These are phyloP conservation scores for Nemotelus pantherinus DNA, from an alignment of 2,888 invertebrate genomes.

Conservation along the genomic window DNA sequence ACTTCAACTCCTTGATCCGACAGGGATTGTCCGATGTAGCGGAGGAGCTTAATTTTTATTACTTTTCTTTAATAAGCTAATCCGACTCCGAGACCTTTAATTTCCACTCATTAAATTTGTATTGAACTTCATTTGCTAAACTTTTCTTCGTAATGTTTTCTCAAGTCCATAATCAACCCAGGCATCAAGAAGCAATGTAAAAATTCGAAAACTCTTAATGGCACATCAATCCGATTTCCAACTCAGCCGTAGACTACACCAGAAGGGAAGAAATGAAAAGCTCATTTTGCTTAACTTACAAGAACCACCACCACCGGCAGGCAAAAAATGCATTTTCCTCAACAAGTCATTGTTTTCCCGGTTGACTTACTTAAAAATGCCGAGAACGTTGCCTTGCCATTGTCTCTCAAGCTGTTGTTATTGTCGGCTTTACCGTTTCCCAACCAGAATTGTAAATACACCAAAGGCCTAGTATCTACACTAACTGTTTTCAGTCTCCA, in stretches of 20 bases:
- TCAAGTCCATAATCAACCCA: no score
- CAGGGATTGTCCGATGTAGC: no score
- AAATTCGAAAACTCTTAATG: no score
- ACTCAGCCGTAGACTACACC: neutral
- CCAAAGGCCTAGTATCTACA: neutral
- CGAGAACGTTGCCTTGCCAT: constrained; percentile 25
- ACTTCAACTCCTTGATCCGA: no score
- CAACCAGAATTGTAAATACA: constrained; percentile 6
- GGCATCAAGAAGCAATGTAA: no score
- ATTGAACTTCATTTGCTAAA: no score
- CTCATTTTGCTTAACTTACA: neutral
- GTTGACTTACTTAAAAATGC: constrained; percentile 45
- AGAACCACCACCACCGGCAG: neutral
- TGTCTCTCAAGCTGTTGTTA: constrained; percentile 25
- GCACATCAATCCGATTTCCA: neutral
- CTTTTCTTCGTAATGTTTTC: no score
- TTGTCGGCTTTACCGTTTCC: constrained; percentile 23
- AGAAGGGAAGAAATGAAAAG: constrained; percentile 6
- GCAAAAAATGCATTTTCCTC: constrained; percentile 36
- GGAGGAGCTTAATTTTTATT: no score
- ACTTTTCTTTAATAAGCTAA: no score
- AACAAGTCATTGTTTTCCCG: constrained; percentile 47
- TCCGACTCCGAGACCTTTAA: no score
- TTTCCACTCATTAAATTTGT: no score
- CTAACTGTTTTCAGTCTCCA: neutral